Percentiles rank a stretch among this genome's conserved stretches.
These are phyloP conservation scores for Trissolcus basalis DNA, from an alignment of 1,140 invertebrate species.

Conservation along the genomic window DNA sequence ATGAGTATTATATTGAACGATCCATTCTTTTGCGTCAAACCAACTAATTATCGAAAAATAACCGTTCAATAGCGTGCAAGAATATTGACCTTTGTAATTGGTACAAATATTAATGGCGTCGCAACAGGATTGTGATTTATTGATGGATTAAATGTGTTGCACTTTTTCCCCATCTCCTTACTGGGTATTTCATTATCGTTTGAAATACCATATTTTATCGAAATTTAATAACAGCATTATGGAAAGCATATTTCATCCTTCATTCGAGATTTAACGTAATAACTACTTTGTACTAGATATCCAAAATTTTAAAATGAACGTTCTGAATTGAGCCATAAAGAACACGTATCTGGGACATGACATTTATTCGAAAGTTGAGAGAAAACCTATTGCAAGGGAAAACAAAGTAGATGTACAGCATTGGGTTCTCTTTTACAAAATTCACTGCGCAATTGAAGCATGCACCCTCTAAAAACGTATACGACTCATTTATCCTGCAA, in stretches of 20 bases:
- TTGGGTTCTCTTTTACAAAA: not conserved
- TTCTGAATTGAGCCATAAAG: slow-evolving; percentile 37
- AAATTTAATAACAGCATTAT: slow-evolving; percentile 40
- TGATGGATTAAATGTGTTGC: slow-evolving; percentile 7
- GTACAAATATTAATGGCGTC: not conserved
- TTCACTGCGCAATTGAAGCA: no score
- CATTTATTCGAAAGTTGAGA: slow-evolving; percentile 36
- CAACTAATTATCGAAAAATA: not conserved
- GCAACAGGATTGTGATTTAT: slow-evolving; percentile 12
- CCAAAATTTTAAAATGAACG: slow-evolving; percentile 41
- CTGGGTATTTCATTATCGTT: slow-evolving; percentile 20
- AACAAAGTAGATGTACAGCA: slow-evolving; percentile 16
- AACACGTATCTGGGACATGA: slow-evolving; percentile 25
- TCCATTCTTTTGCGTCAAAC: not conserved
- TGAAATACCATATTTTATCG: slow-evolving; percentile 37
- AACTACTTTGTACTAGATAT: slow-evolving; percentile 37
- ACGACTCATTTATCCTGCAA: no score
- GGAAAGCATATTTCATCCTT: slow-evolving; percentile 31
- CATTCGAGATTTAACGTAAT: slow-evolving; percentile 35
- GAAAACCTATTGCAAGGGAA: slow-evolving; percentile 33
- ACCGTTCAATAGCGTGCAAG: not conserved
- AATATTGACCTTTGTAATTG: slow-evolving; percentile 8
- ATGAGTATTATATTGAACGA: no score
- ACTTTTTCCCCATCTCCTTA: slow-evolving; percentile 5
- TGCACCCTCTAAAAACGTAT: no score